Percentiles rank a stretch among this genome's conserved stretches.
Evolutionary conservation across 1,140 invertebrate genomes (phyloP).

Genomic region (Harpegnathos saltator): DNA sequence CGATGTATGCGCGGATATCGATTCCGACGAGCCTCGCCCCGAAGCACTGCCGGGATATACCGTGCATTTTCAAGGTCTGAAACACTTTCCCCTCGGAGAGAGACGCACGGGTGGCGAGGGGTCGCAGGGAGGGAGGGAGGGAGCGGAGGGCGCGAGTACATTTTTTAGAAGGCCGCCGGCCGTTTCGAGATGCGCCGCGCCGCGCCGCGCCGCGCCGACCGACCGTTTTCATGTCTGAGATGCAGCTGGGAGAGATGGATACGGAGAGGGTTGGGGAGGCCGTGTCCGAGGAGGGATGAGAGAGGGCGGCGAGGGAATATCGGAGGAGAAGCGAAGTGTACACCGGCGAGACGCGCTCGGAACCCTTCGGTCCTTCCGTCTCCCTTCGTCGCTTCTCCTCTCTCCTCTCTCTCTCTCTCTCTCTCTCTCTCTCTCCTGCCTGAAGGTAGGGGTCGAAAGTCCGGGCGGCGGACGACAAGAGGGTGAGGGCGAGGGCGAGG

Average conservation of each 20-base stretch:
- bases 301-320: conserved; percentile 8
- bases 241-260: conserved; percentile 26
- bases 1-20: conserved; percentile 64
- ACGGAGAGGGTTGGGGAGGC: conserved; percentile 50
- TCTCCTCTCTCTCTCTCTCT: not conserved
- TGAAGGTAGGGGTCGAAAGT: conserved; percentile 55
- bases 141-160: conserved; percentile 62
- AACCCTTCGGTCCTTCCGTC: not conserved
- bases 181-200: too few species aligned
- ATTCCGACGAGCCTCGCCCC: conserved; percentile 58
- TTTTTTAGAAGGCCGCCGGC: conserved; percentile 76
- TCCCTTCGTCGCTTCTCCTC: not conserved
- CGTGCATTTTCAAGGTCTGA: conserved; percentile 78
- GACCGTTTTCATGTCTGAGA: conserved; percentile 74
- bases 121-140: too few species aligned
- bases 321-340: conserved; percentile 1
- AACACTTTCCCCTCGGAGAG: conserved; percentile 70
- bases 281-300: conserved; percentile 14
- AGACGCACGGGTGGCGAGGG: not conserved
- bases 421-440: too few species aligned
- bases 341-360: conserved; percentile 1
- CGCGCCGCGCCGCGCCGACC: too few species aligned
- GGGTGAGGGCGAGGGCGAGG: conserved; percentile 59
- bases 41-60: conserved; percentile 56
- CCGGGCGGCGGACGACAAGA: conserved; percentile 55